Percentiles rank a stretch among this genome's conserved stretches.
Conservation (phyloP, 2,888 invertebrate species). For the Callinectes sapidus region DNA sequence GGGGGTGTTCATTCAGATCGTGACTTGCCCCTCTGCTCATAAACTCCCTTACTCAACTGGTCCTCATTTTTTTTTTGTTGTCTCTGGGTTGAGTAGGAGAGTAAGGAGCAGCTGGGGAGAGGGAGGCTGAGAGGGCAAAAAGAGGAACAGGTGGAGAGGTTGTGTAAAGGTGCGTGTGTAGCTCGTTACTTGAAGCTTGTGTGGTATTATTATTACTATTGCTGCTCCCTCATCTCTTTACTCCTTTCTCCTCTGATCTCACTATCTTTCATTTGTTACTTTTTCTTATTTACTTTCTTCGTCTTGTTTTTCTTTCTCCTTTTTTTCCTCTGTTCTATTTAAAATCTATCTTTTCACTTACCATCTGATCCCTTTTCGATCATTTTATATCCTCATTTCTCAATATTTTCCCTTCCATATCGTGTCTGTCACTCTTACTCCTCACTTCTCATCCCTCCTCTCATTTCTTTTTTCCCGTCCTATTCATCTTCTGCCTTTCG, state of each 20-base stretch:
- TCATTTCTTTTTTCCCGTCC: background rate
- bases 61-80: background rate
- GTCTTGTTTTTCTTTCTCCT: too few relatives aligned
- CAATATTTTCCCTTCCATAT: too few relatives aligned
- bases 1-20: background rate
- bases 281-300: background rate
- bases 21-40: slow-evolving; percentile 11
- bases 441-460: background rate
- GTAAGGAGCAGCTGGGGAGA: background rate
- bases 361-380: background rate
- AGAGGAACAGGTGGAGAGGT: background rate
- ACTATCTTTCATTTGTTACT: background rate
- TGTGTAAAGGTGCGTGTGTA: background rate
- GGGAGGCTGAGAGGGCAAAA: background rate
- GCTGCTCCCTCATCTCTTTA: background rate
- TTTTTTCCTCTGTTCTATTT: too few relatives aligned
- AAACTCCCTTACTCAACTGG: background rate
- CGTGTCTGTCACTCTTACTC: too few relatives aligned
- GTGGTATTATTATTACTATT: background rate
- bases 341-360: too few relatives aligned
- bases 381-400: background rate
- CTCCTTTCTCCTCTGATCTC: background rate
- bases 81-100: background rate
- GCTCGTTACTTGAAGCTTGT: background rate
- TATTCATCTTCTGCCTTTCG: background rate